Percentiles rank a stretch among this genome's conserved stretches.
phyloP scores from a whole-genome alignment of 2,113 vertebrate genomes.

The Carlito syrichta region DNA sequence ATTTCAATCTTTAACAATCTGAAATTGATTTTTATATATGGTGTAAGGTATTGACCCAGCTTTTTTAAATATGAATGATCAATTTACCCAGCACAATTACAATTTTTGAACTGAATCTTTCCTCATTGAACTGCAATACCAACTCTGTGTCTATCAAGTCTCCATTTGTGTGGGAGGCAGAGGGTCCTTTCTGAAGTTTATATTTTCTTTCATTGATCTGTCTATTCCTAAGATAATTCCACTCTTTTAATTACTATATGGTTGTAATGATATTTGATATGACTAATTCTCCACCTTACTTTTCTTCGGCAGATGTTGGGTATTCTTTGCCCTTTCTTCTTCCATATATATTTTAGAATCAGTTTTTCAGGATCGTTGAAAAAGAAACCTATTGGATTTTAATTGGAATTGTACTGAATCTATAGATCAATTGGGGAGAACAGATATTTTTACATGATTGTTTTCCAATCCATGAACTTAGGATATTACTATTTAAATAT shows the following conservation, averaged over 20 bases:
- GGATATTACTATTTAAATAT: not conserved
- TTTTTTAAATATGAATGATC: not conserved
- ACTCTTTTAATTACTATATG: not conserved
- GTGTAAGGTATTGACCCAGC: not conserved
- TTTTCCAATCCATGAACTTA: not conserved
- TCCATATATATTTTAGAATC: not conserved
- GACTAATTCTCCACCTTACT: not conserved
- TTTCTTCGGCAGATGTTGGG: not conserved
- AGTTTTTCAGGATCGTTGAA: not conserved
- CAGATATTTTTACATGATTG: not conserved
- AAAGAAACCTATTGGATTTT: not conserved
- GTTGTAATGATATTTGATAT: not conserved
- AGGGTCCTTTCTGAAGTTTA: not conserved
- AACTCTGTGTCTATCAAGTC: not conserved
- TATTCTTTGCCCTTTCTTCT: not conserved
- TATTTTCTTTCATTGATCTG: not conserved
- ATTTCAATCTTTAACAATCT: slow-evolving; percentile 6
- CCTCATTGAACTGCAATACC: not conserved
- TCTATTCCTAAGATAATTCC: not conserved
- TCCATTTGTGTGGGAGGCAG: not conserved
- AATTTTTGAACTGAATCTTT: not conserved
- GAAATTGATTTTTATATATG: not conserved
- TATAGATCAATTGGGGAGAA: not conserved
- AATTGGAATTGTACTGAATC: not conserved
- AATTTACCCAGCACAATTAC: not conserved